Base-by-base conservation (phyloP, 2,797 vertebrate species). In the Tinamus major region DNA sequence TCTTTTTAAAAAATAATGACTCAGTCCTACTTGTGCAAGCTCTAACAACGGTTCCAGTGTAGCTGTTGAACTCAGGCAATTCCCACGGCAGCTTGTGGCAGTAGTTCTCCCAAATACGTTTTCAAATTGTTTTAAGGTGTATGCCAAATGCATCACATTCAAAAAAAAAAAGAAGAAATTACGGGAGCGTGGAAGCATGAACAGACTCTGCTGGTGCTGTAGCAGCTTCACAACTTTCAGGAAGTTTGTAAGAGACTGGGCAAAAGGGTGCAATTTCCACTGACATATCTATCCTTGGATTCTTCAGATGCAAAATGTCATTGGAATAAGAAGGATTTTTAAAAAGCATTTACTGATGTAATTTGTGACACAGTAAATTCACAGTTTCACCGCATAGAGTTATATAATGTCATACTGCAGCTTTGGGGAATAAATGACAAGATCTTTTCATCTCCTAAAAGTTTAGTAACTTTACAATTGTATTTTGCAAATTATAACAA, bases 121-220 rank as follows among this genome's bases (percentile, higher is more conserved):
- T 12, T 26, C 65, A 6, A 83, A 63, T 85, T 8, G 64, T 35
- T 84, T 2, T 27, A 37, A 46, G 59, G 80, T 82, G 51, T 44
- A 78, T 31, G 56, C 16, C 51, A 64, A 46, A 7, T 59, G 53
- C 67, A 68, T 61, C 72, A 64, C 49, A 70, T 79, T 89, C 67
- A 58, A 63, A 76, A 46, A 85, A 85, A 55, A 76, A 46, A 84
- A 90, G 51, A 84, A 48, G 23, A 24, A 41, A 37, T 89, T 33
- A 61, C 27, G 29, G 56, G n/a, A 93, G 39, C 69, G 58, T 1
- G 13, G 75, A 87, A 35, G 35, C 35, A 35, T 35, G 35, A 35
- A 44, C 10, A 29, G 64, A 33, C 85, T 79, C 23, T 11, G 79
- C 48, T 63, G 63, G 39, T 27, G 41, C 6, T 71, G n/a, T 64